Conservation (phyloP, 2,888 invertebrate species). For the Dione juno region DNA sequence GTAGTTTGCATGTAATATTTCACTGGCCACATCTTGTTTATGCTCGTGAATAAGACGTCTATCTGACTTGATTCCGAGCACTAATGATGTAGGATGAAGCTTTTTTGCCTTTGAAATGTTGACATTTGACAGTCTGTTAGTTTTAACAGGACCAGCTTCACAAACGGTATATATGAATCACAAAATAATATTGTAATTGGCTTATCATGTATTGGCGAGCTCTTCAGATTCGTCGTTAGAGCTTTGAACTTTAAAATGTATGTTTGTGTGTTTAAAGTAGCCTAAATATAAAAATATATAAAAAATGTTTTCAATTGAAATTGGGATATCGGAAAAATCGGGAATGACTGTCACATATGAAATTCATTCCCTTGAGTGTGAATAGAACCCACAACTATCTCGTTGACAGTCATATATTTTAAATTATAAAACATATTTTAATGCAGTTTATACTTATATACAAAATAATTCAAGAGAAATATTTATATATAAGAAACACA, state of each 20-base stretch:
- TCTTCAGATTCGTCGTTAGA: neutral
- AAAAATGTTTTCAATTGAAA: too few species aligned
- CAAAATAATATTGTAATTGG: conserved; percentile 36
- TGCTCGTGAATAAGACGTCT: conserved; percentile 75
- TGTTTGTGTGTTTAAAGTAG: neutral
- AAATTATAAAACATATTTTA: too few species aligned
- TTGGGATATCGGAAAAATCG: too few species aligned
- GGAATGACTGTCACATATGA: too few species aligned
- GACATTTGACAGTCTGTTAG: conserved; percentile 29
- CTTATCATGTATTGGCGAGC: conserved; percentile 14
- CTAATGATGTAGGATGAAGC: conserved; percentile 70
- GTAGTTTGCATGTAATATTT: conserved; percentile 78
- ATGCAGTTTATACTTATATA: too few species aligned
- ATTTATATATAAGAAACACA: too few species aligned
- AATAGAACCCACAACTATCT: too few species aligned
- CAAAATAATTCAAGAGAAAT: too few species aligned
- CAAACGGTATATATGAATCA: conserved; percentile 39
- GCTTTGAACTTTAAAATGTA: neutral
- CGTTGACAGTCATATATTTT: too few species aligned
- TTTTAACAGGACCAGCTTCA: conserved; percentile 4
- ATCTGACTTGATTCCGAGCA: conserved; percentile 60
- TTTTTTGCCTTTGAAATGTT: conserved; percentile 63
- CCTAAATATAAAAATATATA: neutral
- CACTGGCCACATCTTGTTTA: conserved; percentile 73
- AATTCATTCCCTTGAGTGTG: too few species aligned